These are phyloP conservation scores for Drosophila helvetica DNA, from an alignment of 2,888 invertebrate genomes.

Conservation along the genomic window DNA sequence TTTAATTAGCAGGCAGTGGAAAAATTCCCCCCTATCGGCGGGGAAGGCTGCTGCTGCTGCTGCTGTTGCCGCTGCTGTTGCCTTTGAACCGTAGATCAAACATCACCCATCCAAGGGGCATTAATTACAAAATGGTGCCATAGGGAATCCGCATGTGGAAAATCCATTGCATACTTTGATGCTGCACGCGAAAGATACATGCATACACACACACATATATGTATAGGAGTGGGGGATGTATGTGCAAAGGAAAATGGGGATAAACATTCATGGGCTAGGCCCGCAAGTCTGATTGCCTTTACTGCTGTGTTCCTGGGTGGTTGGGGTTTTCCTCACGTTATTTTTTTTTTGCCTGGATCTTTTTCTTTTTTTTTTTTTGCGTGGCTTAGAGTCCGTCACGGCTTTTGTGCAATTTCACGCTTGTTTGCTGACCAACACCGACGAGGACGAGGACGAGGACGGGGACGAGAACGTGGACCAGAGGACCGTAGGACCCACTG, in stretches of 20 bases:
- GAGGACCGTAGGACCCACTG: constrained; percentile 37
- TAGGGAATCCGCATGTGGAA: not conserved
- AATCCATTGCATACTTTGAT: constrained; percentile 42
- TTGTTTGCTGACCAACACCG: constrained; percentile 68
- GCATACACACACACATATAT: too few species aligned
- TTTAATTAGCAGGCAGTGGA: constrained; percentile 59
- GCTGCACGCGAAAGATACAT: constrained; percentile 26
- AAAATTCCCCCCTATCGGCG: constrained; percentile 29
- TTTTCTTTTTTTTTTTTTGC: constrained; percentile 5
- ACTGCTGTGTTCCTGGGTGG: constrained; percentile 47
- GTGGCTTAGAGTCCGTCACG: constrained; percentile 45
- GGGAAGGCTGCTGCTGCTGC: not conserved
- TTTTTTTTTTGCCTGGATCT: not conserved
- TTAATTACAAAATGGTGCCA: constrained; percentile 48
- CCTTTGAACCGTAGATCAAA: constrained; percentile 52
- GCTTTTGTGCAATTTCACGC: constrained; percentile 75
- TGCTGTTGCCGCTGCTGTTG: constrained; percentile 6
- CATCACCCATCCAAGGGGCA: constrained; percentile 53
- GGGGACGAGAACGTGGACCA: constrained; percentile 32
- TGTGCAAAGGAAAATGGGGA: constrained; percentile 27
- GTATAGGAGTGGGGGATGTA: too few species aligned
- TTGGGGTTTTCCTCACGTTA: constrained; percentile 9
- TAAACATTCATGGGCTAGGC: constrained; percentile 57
- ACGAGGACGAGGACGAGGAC: too few species aligned
- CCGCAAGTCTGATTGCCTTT: constrained; percentile 73